Evolutionary conservation across 2,888 invertebrate genomes (phyloP), one percentile per base, ranked within the genome.

Genomic region (Mimumesa dahlbomi): DNA sequence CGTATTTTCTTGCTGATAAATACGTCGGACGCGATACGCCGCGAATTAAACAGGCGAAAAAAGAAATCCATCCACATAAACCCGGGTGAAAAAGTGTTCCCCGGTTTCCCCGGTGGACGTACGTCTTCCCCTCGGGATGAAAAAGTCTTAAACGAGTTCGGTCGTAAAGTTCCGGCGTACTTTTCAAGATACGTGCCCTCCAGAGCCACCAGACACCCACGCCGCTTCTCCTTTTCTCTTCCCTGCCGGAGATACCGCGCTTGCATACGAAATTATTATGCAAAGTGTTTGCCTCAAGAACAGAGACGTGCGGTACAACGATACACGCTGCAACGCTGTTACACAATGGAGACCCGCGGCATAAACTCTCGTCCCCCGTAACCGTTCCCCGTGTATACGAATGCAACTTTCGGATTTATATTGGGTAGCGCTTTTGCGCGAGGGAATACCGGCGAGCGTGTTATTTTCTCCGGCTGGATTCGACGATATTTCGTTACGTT

Each of bases 101-200:
- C 5, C 14, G 18, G 18, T 34, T 38, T 38, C 25, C 21, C 50
- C 38, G 1, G 49, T 50, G 42, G 53, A 66, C 66, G 48, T 64
- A 5, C 25, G 25, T 42, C 57, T 40, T 72, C 53, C 34, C 5
- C 14, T 7, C 9, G 48, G 38, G 64, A 78, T 71, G 78, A 78
- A 75, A 77, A 75, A 78, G 49, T 67, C 67, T 59, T 40, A 67
- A 71, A 67, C 61, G 58, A 74, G 67, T 61, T 58, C 45, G 58
- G 54, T 56, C 75, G 65, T 67, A 68, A 78, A 77, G 67, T 66
- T 67, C 49, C 34, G 53, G 29, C 29, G 19, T 14, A 34, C 16
- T 61, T 61, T 50, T 42, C 45, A 21, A 49, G 53, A 52, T 36
- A 42, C 48, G 18, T 18, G 49, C 36, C 25, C 53, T 43, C 21